phyloP scores from a whole-genome alignment of 2,888 invertebrate species.

The Pterostichus madidus region DNA sequence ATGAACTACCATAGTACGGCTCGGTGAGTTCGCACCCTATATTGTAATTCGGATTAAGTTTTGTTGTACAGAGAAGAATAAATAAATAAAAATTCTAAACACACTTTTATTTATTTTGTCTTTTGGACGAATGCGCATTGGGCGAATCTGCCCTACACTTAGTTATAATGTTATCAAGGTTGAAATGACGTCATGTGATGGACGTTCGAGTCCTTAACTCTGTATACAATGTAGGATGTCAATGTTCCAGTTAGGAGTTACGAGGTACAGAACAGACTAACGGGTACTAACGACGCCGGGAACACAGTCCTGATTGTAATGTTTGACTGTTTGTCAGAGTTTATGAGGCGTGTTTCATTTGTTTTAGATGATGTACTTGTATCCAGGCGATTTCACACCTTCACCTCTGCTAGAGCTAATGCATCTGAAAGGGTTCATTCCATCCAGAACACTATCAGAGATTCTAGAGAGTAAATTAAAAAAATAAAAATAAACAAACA shows the following conservation, averaged over 20 bases:
- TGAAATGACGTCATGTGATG: not conserved
- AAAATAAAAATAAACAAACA: too few species aligned
- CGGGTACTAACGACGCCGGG: not conserved
- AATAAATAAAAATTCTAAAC: too few species aligned
- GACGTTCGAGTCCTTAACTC: not conserved
- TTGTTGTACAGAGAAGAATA: too few species aligned
- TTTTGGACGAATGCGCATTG: too few species aligned
- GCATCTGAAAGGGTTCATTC: not conserved
- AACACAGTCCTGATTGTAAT: constrained; percentile 13
- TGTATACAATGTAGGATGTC: not conserved
- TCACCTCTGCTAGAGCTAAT: not conserved
- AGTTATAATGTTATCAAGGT: too few species aligned
- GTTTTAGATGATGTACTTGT: constrained; percentile 23
- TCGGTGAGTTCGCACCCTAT: too few species aligned
- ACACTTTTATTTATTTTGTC: too few species aligned
- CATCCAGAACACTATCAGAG: not conserved
- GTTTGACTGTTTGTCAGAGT: constrained; percentile 7
- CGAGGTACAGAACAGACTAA: not conserved
- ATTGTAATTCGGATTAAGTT: too few species aligned
- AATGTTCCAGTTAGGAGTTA: not conserved
- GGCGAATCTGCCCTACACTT: too few species aligned
- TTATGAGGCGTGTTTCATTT: constrained; percentile 36
- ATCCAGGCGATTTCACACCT: constrained; percentile 11
- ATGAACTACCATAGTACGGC: too few species aligned
- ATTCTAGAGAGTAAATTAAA: too few species aligned